Evolutionary conservation across 2,888 invertebrate species (phyloP).

Genomic region (Teinopalpus imperialis): DNA sequence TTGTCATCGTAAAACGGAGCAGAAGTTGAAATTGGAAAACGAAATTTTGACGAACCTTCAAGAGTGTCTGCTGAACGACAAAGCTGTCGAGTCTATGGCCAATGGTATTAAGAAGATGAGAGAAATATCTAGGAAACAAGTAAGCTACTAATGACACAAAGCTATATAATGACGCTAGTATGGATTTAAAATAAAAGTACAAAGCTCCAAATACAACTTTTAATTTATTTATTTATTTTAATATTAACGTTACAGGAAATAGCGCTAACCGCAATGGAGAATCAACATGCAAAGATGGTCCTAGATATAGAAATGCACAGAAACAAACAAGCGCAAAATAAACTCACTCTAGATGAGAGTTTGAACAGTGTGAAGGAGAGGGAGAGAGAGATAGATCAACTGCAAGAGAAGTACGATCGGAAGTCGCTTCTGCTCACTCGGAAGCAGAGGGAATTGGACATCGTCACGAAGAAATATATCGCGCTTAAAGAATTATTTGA

Average conservation of each 20-base stretch:
- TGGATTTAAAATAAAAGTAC: too few species aligned
- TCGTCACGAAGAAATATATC: conserved; percentile 55
- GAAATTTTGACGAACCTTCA: conserved; percentile 84
- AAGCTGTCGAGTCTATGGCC: conserved; percentile 82
- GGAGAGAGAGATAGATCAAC: conserved; percentile 55
- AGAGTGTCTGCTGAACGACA: conserved; percentile 86
- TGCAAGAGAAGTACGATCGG: conserved; percentile 58
- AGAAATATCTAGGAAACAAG: conserved; percentile 74
- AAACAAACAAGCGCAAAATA: conserved; percentile 61
- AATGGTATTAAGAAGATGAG: conserved; percentile 74
- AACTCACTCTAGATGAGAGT: conserved; percentile 51
- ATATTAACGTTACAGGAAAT: conserved; percentile 72
- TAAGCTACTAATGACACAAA: too few species aligned
- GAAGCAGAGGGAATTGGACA: conserved; percentile 68
- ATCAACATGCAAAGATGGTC: conserved; percentile 79
- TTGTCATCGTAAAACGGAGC: conserved; percentile 70
- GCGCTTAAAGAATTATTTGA: conserved; percentile 66
- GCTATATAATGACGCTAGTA: too few species aligned
- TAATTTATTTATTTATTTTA: background rate
- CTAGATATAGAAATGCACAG: conserved; percentile 81
- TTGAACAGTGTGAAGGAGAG: conserved; percentile 49
- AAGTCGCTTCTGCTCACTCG: conserved; percentile 50
- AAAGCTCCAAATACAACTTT: too few species aligned
- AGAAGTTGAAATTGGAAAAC: conserved; percentile 84
- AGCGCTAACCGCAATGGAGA: conserved; percentile 76